These are phyloP conservation scores for Cyclargus thomasi DNA, from an alignment of 1,140 invertebrate species.

Conservation along the genomic window DNA sequence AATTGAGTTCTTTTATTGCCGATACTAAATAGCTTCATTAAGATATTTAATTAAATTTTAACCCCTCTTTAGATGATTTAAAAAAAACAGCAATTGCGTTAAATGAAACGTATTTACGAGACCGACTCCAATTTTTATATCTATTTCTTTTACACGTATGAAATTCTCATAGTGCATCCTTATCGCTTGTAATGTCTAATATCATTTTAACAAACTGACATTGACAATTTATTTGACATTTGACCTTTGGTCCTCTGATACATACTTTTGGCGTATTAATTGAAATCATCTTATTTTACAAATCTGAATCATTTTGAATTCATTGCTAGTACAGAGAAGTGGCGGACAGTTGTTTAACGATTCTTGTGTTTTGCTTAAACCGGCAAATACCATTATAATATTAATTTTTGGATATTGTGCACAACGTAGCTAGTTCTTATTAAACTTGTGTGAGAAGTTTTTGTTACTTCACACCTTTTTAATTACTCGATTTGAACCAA, in stretches of 20 bases:
- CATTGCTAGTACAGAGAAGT: neutral
- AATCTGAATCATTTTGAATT: neutral
- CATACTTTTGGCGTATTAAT: too few relatives aligned
- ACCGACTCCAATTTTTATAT: neutral
- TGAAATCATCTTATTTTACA: neutral
- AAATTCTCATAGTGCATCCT: neutral
- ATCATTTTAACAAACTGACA: neutral
- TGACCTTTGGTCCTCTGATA: neutral
- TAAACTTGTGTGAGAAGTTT: too few relatives aligned
- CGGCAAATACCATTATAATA: neutral
- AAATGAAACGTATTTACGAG: neutral
- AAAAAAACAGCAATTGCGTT: neutral
- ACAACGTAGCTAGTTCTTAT: too few relatives aligned
- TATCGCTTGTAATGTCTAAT: neutral
- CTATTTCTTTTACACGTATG: neutral
- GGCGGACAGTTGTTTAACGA: neutral
- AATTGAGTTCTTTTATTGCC: too few relatives aligned
- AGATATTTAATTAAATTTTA: neutral
- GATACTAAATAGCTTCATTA: neutral
- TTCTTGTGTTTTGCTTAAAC: neutral
- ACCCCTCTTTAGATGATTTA: neutral
- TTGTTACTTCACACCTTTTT: too few relatives aligned
- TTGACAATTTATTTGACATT: neutral
- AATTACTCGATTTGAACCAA: neutral
- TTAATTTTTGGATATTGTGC: too few relatives aligned